Conservation (phyloP, 2,113 vertebrate genomes). For the Neogobius melanostomus region DNA sequence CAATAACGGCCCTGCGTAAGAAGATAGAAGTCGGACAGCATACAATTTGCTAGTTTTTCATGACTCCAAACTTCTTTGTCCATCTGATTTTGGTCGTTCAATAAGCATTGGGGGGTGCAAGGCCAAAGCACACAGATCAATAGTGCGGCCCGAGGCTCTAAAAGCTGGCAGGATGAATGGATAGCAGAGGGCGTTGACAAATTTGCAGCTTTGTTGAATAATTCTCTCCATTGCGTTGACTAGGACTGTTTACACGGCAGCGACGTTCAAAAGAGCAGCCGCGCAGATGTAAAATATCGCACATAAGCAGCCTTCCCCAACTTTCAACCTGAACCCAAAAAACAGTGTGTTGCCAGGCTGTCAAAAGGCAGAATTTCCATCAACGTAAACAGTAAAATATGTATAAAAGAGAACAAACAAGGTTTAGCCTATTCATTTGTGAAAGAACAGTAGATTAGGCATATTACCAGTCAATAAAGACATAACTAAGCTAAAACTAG, state of each 20-base stretch:
- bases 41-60: neutral
- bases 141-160: slow-evolving; percentile 67
- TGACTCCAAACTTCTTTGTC: slow-evolving; percentile 17
- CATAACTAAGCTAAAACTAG: no score
- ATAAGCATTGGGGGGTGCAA: slow-evolving; percentile 37
- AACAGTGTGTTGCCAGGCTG: neutral
- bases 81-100: slow-evolving; percentile 58
- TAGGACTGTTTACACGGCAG: slow-evolving; percentile 51
- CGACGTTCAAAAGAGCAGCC: slow-evolving; percentile 25
- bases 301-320: slow-evolving; percentile 11
- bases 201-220: no score
- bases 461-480: no score
- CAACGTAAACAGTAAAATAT: neutral
- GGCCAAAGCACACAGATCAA: slow-evolving; percentile 70
- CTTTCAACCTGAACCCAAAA: slow-evolving; percentile 6
- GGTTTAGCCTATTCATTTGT: no score
- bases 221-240: slow-evolving; percentile 39
- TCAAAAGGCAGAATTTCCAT: neutral
- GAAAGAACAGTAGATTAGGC: no score
- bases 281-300: slow-evolving; percentile 40
- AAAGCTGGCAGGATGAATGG: slow-evolving; percentile 69
- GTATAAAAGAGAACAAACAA: neutral
- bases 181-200: slow-evolving; percentile 50
- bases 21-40: slow-evolving; percentile 25
- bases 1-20: slow-evolving; percentile 20